Evolutionary conservation across 2,113 vertebrate species (phyloP).

Genomic region (Nerophis lumbriciformis): DNA sequence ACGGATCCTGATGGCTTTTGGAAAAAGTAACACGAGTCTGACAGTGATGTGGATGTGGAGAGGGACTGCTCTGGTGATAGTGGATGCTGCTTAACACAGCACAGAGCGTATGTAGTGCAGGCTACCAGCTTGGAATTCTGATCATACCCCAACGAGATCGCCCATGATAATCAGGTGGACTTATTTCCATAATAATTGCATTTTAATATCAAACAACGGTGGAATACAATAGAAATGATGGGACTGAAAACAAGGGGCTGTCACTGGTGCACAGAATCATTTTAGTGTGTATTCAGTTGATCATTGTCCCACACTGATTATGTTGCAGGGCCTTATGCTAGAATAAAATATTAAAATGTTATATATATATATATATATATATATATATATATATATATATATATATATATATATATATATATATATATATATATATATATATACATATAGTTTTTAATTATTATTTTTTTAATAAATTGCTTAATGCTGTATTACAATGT

Average conservation of each 20-base stretch:
- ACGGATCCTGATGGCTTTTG: slow-evolving; percentile 68
- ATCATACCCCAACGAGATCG: slow-evolving; percentile 36
- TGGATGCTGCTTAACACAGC: slow-evolving; percentile 56
- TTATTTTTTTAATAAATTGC: too few species aligned
- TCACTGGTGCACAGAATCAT: not conserved
- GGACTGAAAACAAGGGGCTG: not conserved
- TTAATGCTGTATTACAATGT: too few species aligned
- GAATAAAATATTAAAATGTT: too few species aligned
- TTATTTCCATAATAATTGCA: slow-evolving; percentile 50
- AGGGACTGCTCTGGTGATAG: slow-evolving; percentile 44
- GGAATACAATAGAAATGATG: not conserved
- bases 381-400: too few species aligned
- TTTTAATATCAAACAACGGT: slow-evolving; percentile 7
- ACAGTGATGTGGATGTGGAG: slow-evolving; percentile 59
- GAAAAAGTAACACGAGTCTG: slow-evolving; percentile 65
- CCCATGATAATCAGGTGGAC: slow-evolving; percentile 30
- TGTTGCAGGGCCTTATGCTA: too few species aligned
- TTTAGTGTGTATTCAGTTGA: too few species aligned
- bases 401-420: too few species aligned
- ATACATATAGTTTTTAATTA: too few species aligned
- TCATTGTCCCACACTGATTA: too few species aligned
- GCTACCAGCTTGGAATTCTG: slow-evolving; percentile 36
- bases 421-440: too few species aligned
- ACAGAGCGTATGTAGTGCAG: slow-evolving; percentile 22
- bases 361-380: too few species aligned